These are phyloP conservation scores for Diorhabda sublineata DNA, from an alignment of 1,140 invertebrate species.

Conservation along the genomic window DNA sequence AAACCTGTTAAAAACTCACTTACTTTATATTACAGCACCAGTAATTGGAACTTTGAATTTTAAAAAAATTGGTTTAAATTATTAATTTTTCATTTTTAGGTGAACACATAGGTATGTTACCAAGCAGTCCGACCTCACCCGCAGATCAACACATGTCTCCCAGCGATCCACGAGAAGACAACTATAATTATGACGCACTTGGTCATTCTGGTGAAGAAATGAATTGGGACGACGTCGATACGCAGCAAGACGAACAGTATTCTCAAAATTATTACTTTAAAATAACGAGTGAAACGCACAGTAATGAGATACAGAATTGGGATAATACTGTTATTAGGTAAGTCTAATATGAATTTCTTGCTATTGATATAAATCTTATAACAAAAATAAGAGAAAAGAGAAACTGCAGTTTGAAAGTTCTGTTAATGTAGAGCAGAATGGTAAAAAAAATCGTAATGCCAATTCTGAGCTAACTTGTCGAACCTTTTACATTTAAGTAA, in stretches of 20 bases:
- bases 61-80: not conserved
- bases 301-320: constrained; percentile 4
- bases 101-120: constrained; percentile 37
- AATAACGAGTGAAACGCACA: constrained; percentile 21
- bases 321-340: constrained; percentile 25
- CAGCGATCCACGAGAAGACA: constrained; percentile 39
- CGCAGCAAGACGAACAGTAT: constrained; percentile 18
- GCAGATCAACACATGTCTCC: constrained; percentile 45
- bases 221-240: constrained; percentile 39
- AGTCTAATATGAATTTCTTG: not conserved
- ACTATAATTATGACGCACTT: constrained; percentile 38
- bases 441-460: no score
- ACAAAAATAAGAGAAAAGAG: no score
- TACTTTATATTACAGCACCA: no score
- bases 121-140: constrained; percentile 41
- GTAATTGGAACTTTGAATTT: no score
- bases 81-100: constrained; percentile 24
- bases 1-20: no score
- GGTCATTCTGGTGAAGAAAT: constrained; percentile 39
- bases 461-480: no score
- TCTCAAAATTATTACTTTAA: constrained; percentile 40
- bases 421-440: no score
- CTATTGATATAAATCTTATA: no score
- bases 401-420: no score
- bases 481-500: no score